Evolutionary conservation across 1,140 invertebrate species (phyloP).

Genomic region (Hesperophylax magnus): DNA sequence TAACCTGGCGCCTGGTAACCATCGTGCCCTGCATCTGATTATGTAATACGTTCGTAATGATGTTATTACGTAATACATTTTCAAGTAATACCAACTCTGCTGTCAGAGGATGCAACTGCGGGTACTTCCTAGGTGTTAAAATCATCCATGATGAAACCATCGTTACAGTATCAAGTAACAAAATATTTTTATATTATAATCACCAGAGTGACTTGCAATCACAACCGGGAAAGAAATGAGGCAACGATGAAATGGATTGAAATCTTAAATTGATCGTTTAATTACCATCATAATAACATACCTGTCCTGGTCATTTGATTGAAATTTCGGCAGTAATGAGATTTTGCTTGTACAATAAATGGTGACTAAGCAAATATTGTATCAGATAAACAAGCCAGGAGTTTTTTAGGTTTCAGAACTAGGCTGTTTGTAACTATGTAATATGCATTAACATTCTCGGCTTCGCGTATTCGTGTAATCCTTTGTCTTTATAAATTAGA

Average conservation of each 20-base stretch:
- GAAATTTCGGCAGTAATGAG: conserved; percentile 36
- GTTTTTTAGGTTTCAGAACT: no score
- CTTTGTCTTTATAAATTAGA: no score
- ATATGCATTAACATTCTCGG: no score
- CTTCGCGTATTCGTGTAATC: no score
- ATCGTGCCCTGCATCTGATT: no score
- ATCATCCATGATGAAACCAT: conserved; percentile 18
- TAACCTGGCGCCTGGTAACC: no score
- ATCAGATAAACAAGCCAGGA: no score
- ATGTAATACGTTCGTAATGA: no score
- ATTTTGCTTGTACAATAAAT: conserved; percentile 17
- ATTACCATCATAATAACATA: conserved; percentile 23
- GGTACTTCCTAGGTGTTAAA: conserved; percentile 27
- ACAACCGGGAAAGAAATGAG: conserved; percentile 9
- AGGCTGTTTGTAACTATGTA: no score
- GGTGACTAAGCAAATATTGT: no score
- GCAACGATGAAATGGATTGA: conserved; percentile 16
- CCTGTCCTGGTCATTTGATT: conserved; percentile 7
- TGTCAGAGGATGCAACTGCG: conserved; percentile 9
- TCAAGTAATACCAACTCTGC: neutral
- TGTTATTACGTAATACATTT: no score
- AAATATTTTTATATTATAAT: conserved; percentile 18
- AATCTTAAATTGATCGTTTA: conserved; percentile 37
- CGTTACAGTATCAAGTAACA: neutral
- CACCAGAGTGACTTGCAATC: conserved; percentile 25